Evolutionary conservation across 2,888 invertebrate genomes (phyloP).

Genomic region (Pteria penguin): DNA sequence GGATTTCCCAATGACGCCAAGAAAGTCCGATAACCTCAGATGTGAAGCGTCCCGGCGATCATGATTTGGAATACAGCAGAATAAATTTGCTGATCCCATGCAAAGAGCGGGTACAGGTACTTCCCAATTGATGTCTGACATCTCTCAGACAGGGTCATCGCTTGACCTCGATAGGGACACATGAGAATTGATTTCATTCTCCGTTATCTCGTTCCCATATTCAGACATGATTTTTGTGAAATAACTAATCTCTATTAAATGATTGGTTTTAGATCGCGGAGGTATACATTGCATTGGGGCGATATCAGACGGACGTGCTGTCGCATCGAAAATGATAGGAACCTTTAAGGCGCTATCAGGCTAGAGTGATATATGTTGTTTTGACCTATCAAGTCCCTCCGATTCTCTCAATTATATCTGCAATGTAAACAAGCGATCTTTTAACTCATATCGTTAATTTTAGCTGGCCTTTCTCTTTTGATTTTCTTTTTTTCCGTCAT

Average conservation of each 20-base stretch:
- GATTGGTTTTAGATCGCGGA: neutral
- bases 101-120: neutral
- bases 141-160: neutral
- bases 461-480: no score
- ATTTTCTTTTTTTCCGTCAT: no score
- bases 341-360: neutral
- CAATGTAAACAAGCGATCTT: no score
- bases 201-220: neutral
- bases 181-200: neutral
- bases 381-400: neutral
- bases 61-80: neutral
- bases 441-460: no score
- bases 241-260: neutral
- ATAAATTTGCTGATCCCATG: neutral
- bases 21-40: neutral
- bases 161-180: neutral
- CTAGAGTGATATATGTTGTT: neutral
- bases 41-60: neutral
- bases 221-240: neutral
- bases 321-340: neutral
- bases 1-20: neutral
- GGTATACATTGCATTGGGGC: neutral
- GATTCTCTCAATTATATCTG: no score
- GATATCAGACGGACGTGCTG: neutral
- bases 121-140: neutral